Evolutionary conservation across 2,888 invertebrate genomes (phyloP).

Genomic region (Sussaba pulchella): DNA sequence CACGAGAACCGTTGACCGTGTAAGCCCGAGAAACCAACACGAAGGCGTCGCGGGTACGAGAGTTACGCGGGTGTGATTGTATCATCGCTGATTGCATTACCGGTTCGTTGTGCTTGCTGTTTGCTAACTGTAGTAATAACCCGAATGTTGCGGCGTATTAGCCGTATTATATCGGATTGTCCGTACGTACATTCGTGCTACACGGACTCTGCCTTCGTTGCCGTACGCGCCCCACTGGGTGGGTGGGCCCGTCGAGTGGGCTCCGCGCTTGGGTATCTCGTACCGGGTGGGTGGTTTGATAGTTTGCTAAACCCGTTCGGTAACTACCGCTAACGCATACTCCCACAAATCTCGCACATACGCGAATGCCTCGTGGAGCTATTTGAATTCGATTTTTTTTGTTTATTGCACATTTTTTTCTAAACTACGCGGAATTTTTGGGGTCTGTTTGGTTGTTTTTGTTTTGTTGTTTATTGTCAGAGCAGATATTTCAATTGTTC

Average conservation of each 20-base stretch:
- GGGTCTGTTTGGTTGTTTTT: no score
- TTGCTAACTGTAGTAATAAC: constrained; percentile 76
- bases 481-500: no score
- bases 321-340: background rate
- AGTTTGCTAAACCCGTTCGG: constrained; percentile 24
- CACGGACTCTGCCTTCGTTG: no score
- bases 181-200: background rate
- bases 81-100: constrained; percentile 72
- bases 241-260: background rate
- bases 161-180: constrained; percentile 65
- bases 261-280: constrained; percentile 30
- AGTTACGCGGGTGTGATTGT: constrained; percentile 67
- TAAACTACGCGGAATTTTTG: no score
- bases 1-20: constrained; percentile 27
- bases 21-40: constrained; percentile 37
- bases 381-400: no score
- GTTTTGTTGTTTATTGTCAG: no score
- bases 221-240: no score
- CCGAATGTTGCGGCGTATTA: constrained; percentile 69
- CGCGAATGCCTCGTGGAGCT: background rate
- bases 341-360: background rate
- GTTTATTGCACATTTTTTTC: no score
- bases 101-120: constrained; percentile 69
- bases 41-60: constrained; percentile 47
- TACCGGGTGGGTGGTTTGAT: constrained; percentile 32